Conservation (phyloP, 1,140 invertebrate species). For the Sitobion miscanthi region DNA sequence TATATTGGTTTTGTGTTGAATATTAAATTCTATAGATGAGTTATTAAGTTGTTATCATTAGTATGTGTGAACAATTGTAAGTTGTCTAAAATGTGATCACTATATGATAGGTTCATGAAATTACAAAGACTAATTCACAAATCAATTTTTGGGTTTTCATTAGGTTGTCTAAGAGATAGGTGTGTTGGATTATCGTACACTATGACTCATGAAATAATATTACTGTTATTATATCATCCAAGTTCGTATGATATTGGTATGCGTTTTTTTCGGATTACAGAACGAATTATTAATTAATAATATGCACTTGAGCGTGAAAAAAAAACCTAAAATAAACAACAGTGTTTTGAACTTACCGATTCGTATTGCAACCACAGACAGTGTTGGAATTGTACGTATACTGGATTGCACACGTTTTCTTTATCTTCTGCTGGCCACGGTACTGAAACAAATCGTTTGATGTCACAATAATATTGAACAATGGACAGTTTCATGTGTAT, state of each 20-base stretch:
- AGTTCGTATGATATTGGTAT: not conserved
- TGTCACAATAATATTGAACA: not conserved
- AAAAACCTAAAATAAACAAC: not conserved
- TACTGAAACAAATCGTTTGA: constrained; percentile 30
- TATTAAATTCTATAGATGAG: not conserved
- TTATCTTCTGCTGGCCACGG: constrained; percentile 51
- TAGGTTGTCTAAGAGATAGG: not conserved
- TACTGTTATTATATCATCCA: not conserved
- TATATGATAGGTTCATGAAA: not conserved
- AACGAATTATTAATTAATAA: not conserved
- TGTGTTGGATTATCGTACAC: not conserved
- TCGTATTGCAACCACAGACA: constrained; percentile 57
- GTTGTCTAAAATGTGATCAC: not conserved
- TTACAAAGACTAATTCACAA: not conserved
- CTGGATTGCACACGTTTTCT: constrained; percentile 55
- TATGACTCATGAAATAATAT: not conserved
- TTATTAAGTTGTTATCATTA: not conserved
- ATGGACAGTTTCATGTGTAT: no score
- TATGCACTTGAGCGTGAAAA: not conserved
- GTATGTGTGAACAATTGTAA: not conserved
- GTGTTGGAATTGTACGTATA: constrained; percentile 56
- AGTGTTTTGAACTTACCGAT: constrained; percentile 41
- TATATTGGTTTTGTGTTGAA: not conserved
- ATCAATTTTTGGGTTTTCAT: not conserved
- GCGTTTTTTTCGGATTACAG: not conserved